Evolutionary conservation across 1,140 invertebrate genomes (phyloP).

Genomic region (Caenorhabditis inopinata): DNA sequence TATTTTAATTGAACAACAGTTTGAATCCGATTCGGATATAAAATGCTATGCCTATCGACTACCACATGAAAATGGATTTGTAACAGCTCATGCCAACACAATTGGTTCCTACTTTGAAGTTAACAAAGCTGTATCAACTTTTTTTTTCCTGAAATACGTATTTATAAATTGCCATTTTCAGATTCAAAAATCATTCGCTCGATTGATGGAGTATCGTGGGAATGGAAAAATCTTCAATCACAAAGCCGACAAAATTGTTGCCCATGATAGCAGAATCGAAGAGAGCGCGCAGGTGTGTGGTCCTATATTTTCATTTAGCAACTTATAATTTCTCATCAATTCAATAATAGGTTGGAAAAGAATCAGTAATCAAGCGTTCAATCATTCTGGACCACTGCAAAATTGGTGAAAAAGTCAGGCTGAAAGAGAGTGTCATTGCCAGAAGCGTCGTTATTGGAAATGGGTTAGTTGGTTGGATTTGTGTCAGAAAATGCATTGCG

Average conservation of each 20-base stretch:
- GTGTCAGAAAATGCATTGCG: too few species aligned
- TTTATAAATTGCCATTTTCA: neutral
- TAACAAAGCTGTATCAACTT: conserved; percentile 24
- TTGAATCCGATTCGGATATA: neutral
- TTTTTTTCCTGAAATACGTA: neutral
- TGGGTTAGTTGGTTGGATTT: conserved; percentile 2
- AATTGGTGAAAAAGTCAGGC: neutral
- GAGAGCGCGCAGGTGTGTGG: conserved; percentile 25
- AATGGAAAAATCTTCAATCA: neutral
- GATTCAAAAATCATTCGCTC: neutral
- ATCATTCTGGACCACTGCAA: neutral
- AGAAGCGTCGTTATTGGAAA: neutral
- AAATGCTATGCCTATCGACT: conserved; percentile 10
- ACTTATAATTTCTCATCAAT: too few species aligned
- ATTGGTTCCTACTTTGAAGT: conserved; percentile 38
- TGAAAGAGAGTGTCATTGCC: conserved; percentile 32
- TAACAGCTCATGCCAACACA: conserved; percentile 26
- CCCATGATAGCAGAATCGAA: conserved; percentile 3
- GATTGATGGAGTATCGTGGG: neutral
- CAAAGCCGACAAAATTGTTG: neutral
- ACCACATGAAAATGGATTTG: conserved; percentile 23
- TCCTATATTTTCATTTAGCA: too few species aligned
- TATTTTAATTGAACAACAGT: conserved; percentile 38
- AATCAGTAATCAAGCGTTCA: neutral
- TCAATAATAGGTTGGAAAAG: neutral